Evolutionary conservation across 2,113 vertebrate species (phyloP).

Genomic region (Montifringilla adamsi): DNA sequence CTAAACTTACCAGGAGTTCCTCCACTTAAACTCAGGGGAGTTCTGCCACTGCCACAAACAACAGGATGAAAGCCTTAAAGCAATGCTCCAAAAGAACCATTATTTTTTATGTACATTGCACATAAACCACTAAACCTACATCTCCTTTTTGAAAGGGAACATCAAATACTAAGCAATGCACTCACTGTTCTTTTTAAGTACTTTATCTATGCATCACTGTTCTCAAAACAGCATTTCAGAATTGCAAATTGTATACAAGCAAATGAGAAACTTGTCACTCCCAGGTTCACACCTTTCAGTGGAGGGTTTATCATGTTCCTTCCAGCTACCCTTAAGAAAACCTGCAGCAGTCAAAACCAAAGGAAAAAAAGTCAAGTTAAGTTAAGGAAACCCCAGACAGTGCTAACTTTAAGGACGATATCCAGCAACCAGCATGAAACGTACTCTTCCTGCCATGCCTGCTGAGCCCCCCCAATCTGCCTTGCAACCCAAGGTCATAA

Average conservation of each 20-base stretch:
- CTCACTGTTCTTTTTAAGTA: neutral
- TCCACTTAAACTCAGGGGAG: neutral
- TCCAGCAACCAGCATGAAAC: neutral
- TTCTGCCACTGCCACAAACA: neutral
- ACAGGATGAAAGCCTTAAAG: neutral
- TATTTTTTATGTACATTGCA: neutral
- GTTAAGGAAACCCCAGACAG: neutral
- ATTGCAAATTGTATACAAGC: slow-evolving; percentile 37
- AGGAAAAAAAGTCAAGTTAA: neutral
- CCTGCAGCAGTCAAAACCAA: neutral
- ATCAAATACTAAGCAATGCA: neutral
- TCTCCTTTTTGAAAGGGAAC: neutral
- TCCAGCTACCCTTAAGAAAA: neutral
- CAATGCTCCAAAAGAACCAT: neutral
- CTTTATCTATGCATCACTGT: neutral
- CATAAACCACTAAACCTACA: neutral
- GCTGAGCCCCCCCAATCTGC: neutral
- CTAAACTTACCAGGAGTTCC: neutral
- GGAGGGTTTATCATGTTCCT: neutral
- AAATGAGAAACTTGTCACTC: slow-evolving; percentile 33
- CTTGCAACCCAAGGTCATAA: neutral
- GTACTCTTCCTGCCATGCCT: neutral
- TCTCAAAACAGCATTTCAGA: slow-evolving; percentile 40
- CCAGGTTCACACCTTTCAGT: neutral
- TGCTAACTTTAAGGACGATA: neutral